Evolutionary conservation across 2,888 invertebrate genomes (phyloP), one percentile per base, ranked within the genome.

Genomic region (Tyria jacobaeae): DNA sequence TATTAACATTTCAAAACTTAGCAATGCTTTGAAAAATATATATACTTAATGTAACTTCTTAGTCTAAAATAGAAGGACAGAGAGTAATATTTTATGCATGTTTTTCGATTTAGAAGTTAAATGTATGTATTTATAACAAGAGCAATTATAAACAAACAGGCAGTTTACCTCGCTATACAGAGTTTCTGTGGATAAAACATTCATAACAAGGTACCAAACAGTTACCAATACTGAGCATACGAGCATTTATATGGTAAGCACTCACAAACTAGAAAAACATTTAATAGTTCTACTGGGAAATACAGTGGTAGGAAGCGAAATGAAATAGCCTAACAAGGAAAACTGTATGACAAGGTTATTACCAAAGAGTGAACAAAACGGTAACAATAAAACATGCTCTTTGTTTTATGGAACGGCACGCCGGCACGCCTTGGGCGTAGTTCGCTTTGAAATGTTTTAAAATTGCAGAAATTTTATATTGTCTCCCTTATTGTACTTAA

Each of bases 261-360:
- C 69, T 73, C 66, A 68, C 65, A 73, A 72, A 66, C 69, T 68
- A 66, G 65, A 65, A 71, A 68, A 75, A 75, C 72, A 73, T 81
- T 76, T 75, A 75, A 81, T 78, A 76, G 76, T 80, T 70, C 79
- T 66, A 68, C 66, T 60, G 81, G 80, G 79, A 81, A 81, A 81
- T 76, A 76, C 66, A 64, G 66, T 54, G 48, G 60, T 55, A 57
- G 65, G 54, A 64, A 60, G 50, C 73, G 58, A 73, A 77, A 79
- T 71, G 72, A 75, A 79, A 80, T 74, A 76, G 70, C 73, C 68
- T 62, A 71, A 76, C 69, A 70, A 70, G 75, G 68, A 71, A 71
- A 72, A 77, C 72, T 71, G 74, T 79, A 73, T 76, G 73, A 77
- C 77, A 75, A 74, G 76, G 72, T 78, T 82, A 76, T 75, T 76